phyloP scores from a whole-genome alignment of 2,888 invertebrate species.

The Conops quadrifasciatus region DNA sequence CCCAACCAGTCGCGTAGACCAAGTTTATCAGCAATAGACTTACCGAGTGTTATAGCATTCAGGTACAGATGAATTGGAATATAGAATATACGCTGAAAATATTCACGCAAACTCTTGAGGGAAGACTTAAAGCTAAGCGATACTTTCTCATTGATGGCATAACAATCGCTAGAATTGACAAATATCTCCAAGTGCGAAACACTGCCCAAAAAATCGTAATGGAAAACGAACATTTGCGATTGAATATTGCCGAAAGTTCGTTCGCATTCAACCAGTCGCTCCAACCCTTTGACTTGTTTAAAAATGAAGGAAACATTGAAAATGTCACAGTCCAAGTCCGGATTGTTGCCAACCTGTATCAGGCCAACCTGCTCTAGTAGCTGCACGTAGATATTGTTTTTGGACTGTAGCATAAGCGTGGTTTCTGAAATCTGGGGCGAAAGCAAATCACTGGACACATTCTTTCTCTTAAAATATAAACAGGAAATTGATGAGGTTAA shows the following conservation, averaged over 20 bases:
- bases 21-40: conserved; percentile 23
- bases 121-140: conserved; percentile 66
- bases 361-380: conserved; percentile 59
- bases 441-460: conserved; percentile 43
- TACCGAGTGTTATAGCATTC: conserved; percentile 61
- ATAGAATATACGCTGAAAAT: conserved; percentile 65
- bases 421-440: conserved; percentile 52
- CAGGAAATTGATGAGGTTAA: not conserved
- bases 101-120: conserved; percentile 61
- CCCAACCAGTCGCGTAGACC: not conserved
- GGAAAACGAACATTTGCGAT: conserved; percentile 46
- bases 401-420: conserved; percentile 59
- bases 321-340: conserved; percentile 57
- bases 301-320: conserved; percentile 57
- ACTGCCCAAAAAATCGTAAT: conserved; percentile 60
- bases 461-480: conserved; percentile 46
- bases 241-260: conserved; percentile 20
- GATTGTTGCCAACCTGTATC: conserved; percentile 60
- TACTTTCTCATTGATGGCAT: conserved; percentile 65
- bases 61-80: conserved; percentile 65
- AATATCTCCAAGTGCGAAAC: conserved; percentile 54
- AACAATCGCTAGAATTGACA: conserved; percentile 55
- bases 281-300: conserved; percentile 49
- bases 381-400: conserved; percentile 60
- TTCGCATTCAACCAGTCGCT: conserved; percentile 48